A percentile compares a stretch with the other conserved stretches of the same genome.
phyloP scores from a whole-genome alignment of 1,140 invertebrate species.

The Ylistrum balloti region DNA sequence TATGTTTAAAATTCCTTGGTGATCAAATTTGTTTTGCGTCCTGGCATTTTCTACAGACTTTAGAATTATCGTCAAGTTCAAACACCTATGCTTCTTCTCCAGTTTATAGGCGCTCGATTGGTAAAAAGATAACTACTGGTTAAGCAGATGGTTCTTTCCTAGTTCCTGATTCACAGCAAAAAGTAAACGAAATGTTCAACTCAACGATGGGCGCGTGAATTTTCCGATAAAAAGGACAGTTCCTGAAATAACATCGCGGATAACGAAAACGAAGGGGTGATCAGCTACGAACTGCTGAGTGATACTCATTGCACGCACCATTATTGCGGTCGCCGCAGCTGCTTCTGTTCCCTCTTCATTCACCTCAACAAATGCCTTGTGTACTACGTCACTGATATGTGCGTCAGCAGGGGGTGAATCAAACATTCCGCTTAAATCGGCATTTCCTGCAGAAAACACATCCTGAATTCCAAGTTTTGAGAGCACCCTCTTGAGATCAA shows the following conservation, averaged over 20 bases:
- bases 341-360: slow-evolving; percentile 83
- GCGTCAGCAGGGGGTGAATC: slow-evolving; percentile 39
- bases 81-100: too few species aligned
- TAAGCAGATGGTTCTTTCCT: too few species aligned
- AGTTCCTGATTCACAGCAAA: too few species aligned
- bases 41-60: too few species aligned
- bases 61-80: too few species aligned
- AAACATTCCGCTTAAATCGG: slow-evolving; percentile 85
- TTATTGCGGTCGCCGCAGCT: slow-evolving; percentile 79
- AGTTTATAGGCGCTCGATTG: too few species aligned
- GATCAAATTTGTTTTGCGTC: too few species aligned
- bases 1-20: too few species aligned
- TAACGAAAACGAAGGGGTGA: slow-evolving; percentile 90
- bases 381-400: slow-evolving; percentile 73
- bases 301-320: slow-evolving; percentile 58
- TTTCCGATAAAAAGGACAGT: slow-evolving; percentile 79
- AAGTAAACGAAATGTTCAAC: too few species aligned
- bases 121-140: too few species aligned
- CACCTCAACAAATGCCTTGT: slow-evolving; percentile 82
- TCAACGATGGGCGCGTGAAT: slow-evolving; percentile 51
- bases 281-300: slow-evolving; percentile 85
- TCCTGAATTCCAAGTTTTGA: slow-evolving; percentile 84
- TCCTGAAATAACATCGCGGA: slow-evolving; percentile 84
- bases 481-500: slow-evolving; percentile 83
- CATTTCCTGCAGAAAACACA: slow-evolving; percentile 85